Percentiles rank a stretch among this genome's conserved stretches.
These are phyloP conservation scores for Cephus sareptanus DNA, from an alignment of 2,888 invertebrate genomes.

Conservation along the genomic window DNA sequence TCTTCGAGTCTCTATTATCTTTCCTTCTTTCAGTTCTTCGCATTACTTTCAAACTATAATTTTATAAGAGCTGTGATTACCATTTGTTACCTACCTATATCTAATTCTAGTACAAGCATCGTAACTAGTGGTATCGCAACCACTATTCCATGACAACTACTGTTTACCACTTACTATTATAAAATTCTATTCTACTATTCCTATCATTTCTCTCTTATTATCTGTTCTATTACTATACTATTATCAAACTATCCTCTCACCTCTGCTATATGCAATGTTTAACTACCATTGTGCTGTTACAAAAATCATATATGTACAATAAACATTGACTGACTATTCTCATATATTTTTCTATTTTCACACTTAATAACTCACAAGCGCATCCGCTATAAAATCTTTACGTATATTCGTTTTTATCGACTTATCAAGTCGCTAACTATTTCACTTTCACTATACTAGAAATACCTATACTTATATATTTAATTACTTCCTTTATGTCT, in stretches of 20 bases:
- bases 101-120: neutral
- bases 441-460: constrained; percentile 6
- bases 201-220: neutral
- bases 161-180: neutral
- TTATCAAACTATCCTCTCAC: neutral
- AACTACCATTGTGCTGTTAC: neutral
- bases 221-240: neutral
- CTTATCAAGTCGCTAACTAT: constrained; percentile 16
- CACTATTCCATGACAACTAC: neutral
- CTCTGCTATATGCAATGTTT: neutral
- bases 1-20: constrained; percentile 9
- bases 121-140: neutral
- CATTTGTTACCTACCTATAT: neutral
- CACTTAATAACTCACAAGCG: neutral
- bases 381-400: too few species aligned
- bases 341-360: constrained; percentile 7
- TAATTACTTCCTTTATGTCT: constrained; percentile 2
- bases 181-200: neutral
- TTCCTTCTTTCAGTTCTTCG: constrained; percentile 10
- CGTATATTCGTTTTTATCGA: constrained; percentile 16
- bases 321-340: constrained; percentile 4
- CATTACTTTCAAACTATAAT: neutral
- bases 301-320: neutral
- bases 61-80: constrained; percentile 8
- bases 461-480: neutral